Percentiles rank a stretch among this genome's conserved stretches.
phyloP scores from a whole-genome alignment of 1,140 invertebrate genomes.

The Bombus balteatus region DNA sequence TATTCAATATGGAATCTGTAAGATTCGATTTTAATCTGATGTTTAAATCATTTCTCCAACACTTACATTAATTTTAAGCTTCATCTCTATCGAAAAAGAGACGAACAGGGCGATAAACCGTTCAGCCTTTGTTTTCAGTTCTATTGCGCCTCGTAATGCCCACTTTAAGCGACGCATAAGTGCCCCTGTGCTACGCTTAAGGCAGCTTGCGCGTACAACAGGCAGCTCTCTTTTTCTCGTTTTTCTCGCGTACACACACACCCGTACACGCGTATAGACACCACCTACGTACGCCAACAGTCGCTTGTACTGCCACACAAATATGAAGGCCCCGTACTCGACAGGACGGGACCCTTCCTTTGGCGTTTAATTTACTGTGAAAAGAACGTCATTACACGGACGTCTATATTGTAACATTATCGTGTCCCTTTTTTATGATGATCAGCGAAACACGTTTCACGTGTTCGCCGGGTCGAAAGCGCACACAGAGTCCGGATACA shows the following conservation, averaged over 20 bases:
- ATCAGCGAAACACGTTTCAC: constrained; percentile 15
- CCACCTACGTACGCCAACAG: not conserved
- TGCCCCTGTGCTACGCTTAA: constrained; percentile 54
- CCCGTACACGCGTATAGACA: no score
- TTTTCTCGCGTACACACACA: not conserved
- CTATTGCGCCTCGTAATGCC: constrained; percentile 65
- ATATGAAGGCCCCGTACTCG: not conserved
- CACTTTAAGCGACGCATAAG: constrained; percentile 66
- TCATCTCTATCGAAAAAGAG: not conserved
- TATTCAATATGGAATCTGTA: not conserved
- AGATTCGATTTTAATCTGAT: not conserved
- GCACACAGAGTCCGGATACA: not conserved
- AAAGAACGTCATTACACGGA: constrained; percentile 56
- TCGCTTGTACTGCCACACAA: not conserved
- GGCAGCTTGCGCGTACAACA: constrained; percentile 36
- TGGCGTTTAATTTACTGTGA: constrained; percentile 68
- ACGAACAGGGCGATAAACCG: constrained; percentile 16
- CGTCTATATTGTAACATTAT: constrained; percentile 43
- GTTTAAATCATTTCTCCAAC: not conserved
- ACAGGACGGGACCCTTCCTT: constrained; percentile 44
- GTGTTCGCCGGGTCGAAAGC: not conserved
- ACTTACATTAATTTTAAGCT: not conserved
- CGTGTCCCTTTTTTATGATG: constrained; percentile 24
- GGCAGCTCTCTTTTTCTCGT: constrained; percentile 25
- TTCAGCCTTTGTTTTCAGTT: constrained; percentile 49